A percentile compares a stretch with the other conserved stretches of the same genome.
Conservation (phyloP, 2,888 invertebrate species). For the Euphydryas editha region DNA sequence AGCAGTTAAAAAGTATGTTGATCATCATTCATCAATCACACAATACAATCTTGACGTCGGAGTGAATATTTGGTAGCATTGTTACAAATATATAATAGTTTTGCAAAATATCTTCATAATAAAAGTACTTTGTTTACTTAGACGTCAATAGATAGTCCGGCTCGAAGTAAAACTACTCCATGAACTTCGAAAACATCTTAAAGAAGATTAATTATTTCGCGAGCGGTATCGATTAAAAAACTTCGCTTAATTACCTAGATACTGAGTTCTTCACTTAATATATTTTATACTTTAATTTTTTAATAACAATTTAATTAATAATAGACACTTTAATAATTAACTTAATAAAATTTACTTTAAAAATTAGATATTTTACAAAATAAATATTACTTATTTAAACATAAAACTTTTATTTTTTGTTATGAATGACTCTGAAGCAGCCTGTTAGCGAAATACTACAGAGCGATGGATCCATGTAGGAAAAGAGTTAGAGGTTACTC, state of each 20-base stretch:
- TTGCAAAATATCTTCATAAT: constrained; percentile 13
- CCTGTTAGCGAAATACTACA: too few relatives aligned
- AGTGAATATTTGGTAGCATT: neutral
- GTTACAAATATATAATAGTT: neutral
- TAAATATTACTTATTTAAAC: too few relatives aligned
- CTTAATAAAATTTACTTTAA: too few relatives aligned
- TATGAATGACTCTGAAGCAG: too few relatives aligned
- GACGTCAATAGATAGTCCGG: constrained; percentile 23
- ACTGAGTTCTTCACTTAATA: constrained; percentile 26
- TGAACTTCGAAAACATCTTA: constrained; percentile 38
- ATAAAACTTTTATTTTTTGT: too few relatives aligned
- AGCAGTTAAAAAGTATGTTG: too few relatives aligned
- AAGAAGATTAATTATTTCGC: constrained; percentile 49
- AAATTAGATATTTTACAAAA: too few relatives aligned
- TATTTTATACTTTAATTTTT: neutral
- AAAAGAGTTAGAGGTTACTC: too few relatives aligned
- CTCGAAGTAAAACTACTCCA: constrained; percentile 37
- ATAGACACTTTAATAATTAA: too few relatives aligned
- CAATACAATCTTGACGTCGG: neutral
- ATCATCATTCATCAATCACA: neutral
- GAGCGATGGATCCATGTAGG: too few relatives aligned
- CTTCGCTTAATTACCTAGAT: constrained; percentile 41
- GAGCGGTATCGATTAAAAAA: constrained; percentile 46
- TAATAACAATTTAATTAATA: neutral
- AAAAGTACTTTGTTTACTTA: constrained; percentile 19